These are phyloP conservation scores for Theonella swinhoei DNA, from an alignment of 37 sponge, comb jelly and placozoan genomes.

Conservation along the genomic window DNA sequence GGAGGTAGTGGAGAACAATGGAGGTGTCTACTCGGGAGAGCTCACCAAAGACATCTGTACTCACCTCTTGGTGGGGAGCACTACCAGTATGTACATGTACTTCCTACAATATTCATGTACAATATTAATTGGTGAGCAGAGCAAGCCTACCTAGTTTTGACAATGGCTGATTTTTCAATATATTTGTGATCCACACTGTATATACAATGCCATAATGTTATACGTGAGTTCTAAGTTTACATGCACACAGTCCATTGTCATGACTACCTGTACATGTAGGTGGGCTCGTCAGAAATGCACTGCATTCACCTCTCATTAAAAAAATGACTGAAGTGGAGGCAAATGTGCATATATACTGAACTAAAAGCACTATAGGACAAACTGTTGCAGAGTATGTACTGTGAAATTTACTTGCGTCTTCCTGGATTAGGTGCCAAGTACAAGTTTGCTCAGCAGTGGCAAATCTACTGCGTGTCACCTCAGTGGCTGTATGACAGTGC, in stretches of 20 bases:
- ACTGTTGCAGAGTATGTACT: too few species aligned
- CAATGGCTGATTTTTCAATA: too few species aligned
- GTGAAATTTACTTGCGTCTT: too few species aligned
- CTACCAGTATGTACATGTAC: conserved; percentile 28
- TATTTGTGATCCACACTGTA: neutral
- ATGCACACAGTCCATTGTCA: neutral
- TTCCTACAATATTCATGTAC: too few species aligned
- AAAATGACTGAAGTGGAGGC: too few species aligned
- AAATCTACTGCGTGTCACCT: conserved; percentile 51
- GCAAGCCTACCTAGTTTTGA: too few species aligned
- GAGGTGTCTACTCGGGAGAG: conserved; percentile 86
- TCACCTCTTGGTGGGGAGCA: conserved; percentile 77
- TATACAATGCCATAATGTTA: neutral
- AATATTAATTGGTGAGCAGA: too few species aligned
- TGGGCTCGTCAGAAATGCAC: too few species aligned
- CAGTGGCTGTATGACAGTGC: conserved; percentile 82
- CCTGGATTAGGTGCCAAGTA: conserved; percentile 85
- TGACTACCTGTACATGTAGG: neutral
- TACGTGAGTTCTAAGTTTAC: neutral
- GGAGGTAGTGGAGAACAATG: conserved; percentile 57
- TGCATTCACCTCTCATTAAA: too few species aligned
- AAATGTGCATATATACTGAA: too few species aligned
- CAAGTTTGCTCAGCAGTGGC: conserved; percentile 78
- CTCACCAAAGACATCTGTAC: conserved; percentile 83
- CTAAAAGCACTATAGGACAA: too few species aligned